Evolutionary conservation across 2,113 vertebrate genomes (phyloP).

Genomic region (Sitta europaea): DNA sequence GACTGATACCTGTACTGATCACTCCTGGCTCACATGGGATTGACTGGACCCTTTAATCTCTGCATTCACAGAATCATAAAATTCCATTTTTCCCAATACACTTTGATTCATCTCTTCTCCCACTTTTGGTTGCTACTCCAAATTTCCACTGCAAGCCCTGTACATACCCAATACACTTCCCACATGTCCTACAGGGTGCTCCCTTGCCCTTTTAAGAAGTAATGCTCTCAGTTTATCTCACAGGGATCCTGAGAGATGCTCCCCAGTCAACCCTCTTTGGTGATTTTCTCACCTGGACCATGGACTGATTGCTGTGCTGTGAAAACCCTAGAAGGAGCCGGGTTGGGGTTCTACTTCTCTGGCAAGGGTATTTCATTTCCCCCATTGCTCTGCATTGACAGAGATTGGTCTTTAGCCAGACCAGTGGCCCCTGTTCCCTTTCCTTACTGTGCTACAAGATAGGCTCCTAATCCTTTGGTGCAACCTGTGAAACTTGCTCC

Average conservation of each 20-base stretch:
- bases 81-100: not conserved
- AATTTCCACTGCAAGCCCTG: not conserved
- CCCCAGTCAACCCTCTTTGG: not conserved
- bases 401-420: not conserved
- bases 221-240: fast-evolving
- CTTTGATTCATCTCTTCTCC: not conserved
- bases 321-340: not conserved
- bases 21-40: not conserved
- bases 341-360: not conserved
- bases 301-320: not conserved
- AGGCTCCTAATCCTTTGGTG: not conserved
- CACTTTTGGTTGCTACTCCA: not conserved
- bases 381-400: not conserved
- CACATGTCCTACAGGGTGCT: not conserved
- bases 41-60: not conserved
- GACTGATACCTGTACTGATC: not conserved
- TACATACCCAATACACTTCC: not conserved
- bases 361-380: not conserved
- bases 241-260: not conserved
- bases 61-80: not conserved
- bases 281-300: not conserved
- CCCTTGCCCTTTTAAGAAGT: not conserved
- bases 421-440: not conserved
- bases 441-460: not conserved
- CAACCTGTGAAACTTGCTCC: not conserved